A percentile compares a stretch with the other conserved stretches of the same genome.
Evolutionary conservation across 2,797 vertebrate species (phyloP).

Genomic region (Smutsia gigantea): DNA sequence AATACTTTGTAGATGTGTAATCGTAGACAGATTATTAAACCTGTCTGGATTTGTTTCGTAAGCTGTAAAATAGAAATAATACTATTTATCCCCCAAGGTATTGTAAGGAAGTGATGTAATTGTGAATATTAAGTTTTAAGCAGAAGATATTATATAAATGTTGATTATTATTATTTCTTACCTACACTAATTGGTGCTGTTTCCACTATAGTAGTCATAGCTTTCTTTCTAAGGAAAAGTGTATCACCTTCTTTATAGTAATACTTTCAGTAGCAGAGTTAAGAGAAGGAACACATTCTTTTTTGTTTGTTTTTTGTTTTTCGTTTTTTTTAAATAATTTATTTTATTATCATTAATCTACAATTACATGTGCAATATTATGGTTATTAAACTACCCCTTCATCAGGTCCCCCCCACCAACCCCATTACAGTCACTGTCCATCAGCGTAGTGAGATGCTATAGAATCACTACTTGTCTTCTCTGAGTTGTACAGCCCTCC

Average conservation of each 20-base stretch:
- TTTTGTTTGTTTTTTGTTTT: no score
- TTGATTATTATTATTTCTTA: neutral
- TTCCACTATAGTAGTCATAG: neutral
- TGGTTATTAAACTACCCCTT: no score
- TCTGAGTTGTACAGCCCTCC: no score
- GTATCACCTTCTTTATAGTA: neutral
- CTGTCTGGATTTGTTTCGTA: neutral
- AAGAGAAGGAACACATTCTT: neutral
- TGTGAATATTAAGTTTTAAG: slow-evolving; percentile 34
- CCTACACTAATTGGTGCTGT: neutral
- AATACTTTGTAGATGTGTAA: neutral
- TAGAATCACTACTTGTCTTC: no score
- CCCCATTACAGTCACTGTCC: no score
- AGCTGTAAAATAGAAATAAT: neutral
- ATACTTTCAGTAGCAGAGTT: neutral
- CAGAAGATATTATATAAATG: neutral
- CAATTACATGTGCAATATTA: no score
- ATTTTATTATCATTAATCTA: no score
- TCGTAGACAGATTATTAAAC: neutral
- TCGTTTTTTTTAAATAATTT: no score
- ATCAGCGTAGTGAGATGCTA: no score
- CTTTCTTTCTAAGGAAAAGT: neutral
- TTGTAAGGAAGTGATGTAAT: slow-evolving; percentile 1
- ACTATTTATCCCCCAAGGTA: neutral
- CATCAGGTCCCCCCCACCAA: no score